Evolutionary conservation across 2,113 vertebrate genomes (phyloP).

Genomic region (Xyrauchen texanus): DNA sequence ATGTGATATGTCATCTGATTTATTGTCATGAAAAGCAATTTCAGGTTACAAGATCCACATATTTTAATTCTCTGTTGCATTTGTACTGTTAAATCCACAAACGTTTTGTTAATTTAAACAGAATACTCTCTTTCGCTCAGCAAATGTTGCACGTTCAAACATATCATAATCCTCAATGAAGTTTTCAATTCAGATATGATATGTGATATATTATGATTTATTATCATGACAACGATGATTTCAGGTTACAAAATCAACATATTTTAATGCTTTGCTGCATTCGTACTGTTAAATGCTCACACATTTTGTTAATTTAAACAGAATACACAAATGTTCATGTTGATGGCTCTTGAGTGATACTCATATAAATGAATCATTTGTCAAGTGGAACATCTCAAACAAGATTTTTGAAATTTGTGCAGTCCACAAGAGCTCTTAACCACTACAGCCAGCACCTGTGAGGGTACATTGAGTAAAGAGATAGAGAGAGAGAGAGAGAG

Average conservation of each 20-base stretch:
- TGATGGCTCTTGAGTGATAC: slow-evolving; percentile 13
- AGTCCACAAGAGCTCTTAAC: slow-evolving; percentile 94
- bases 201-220: background rate
- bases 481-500: slow-evolving; percentile 72
- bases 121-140: too few relatives aligned
- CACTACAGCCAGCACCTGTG: slow-evolving; percentile 92
- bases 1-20: background rate
- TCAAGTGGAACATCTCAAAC: slow-evolving; percentile 32
- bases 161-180: slow-evolving; percentile 10
- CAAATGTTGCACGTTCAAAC: too few relatives aligned
- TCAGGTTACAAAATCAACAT: too few relatives aligned
- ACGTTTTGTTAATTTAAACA: background rate
- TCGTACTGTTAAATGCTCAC: too few relatives aligned
- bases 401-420: slow-evolving; percentile 93
- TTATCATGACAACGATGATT: background rate
- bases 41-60: background rate
- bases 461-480: slow-evolving; percentile 85
- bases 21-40: background rate
- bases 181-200: slow-evolving; percentile 14
- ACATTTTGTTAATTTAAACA: background rate
- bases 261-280: background rate
- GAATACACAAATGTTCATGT: background rate
- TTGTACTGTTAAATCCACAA: background rate
- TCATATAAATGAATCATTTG: slow-evolving; percentile 44
- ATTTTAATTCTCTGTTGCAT: background rate